These are phyloP conservation scores for Rhorus exstirpatorius DNA, from an alignment of 2,888 invertebrate genomes.

Conservation along the genomic window DNA sequence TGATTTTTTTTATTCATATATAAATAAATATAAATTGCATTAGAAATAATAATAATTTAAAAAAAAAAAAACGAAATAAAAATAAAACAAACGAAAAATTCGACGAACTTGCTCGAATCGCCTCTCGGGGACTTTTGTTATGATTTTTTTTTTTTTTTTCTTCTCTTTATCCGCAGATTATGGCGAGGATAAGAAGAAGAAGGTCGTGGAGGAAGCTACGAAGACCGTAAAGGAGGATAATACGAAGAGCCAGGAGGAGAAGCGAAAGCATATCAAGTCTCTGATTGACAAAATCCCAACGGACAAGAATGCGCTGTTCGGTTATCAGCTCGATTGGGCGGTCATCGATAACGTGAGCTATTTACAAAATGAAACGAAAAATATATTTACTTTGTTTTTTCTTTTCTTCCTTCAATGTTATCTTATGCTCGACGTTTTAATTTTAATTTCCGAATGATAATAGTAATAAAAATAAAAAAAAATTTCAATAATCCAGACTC, in stretches of 20 bases:
- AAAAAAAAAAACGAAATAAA: too few relatives aligned
- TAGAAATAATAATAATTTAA: too few relatives aligned
- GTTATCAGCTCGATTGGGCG: constrained; percentile 96
- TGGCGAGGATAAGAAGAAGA: constrained; percentile 88
- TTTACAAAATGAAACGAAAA: constrained; percentile 35
- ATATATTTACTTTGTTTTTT: too few relatives aligned
- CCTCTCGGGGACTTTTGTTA: too few relatives aligned
- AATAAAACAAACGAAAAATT: too few relatives aligned
- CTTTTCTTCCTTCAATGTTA: too few relatives aligned
- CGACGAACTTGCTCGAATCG: too few relatives aligned
- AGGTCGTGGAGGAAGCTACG: constrained; percentile 85
- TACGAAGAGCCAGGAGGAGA: constrained; percentile 95
- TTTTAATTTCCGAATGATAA: too few relatives aligned
- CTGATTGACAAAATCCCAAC: constrained; percentile 99
- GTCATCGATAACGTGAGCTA: constrained; percentile 90
- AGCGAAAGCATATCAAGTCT: constrained; percentile 97
- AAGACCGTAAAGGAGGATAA: constrained; percentile 89
- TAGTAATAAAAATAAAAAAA: too few relatives aligned
- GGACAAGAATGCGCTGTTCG: constrained; percentile 98
- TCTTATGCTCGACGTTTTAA: constrained; percentile 1
- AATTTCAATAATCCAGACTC: too few relatives aligned
- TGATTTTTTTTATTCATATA: too few relatives aligned
- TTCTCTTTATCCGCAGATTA: constrained; percentile 86
- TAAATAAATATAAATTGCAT: too few relatives aligned
- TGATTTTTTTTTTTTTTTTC: neutral